Percentiles rank a stretch among this genome's conserved stretches.
Evolutionary conservation across 1,140 invertebrate species (phyloP).

Genomic region (Anastatus disparis): DNA sequence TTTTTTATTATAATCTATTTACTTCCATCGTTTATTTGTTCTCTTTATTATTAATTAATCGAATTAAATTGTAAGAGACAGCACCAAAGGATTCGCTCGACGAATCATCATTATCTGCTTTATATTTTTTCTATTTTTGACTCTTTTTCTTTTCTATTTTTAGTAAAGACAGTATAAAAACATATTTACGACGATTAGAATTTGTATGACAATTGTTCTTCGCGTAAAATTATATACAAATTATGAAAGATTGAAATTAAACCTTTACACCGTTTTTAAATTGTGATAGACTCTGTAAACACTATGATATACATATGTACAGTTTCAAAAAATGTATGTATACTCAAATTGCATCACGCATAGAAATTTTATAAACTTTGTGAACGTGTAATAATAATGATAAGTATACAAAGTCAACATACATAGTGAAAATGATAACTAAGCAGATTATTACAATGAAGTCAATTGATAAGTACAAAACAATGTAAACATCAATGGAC

Average conservation of each 20-base stretch:
- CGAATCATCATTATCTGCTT: neutral
- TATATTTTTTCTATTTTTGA: constrained; percentile 42
- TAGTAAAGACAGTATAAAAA: constrained; percentile 1
- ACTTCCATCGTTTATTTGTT: constrained; percentile 7
- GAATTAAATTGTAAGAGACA: neutral
- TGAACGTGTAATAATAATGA: constrained; percentile 7
- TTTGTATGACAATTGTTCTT: neutral
- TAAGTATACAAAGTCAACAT: too few species aligned
- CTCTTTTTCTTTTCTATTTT: constrained; percentile 11
- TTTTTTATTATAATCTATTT: neutral
- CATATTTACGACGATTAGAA: neutral
- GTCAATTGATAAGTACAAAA: constrained; percentile 32
- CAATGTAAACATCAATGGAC: constrained; percentile 40
- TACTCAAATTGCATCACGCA: constrained; percentile 6
- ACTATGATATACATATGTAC: constrained; percentile 38
- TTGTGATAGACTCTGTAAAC: constrained; percentile 19
- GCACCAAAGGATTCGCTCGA: neutral
- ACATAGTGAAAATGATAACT: constrained; percentile 9
- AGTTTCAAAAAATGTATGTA: constrained; percentile 36
- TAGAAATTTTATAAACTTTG: constrained; percentile 18
- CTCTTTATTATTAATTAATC: neutral
- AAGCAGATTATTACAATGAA: neutral
- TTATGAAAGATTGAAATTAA: neutral
- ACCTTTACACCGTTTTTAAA: too few species aligned
- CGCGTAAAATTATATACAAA: neutral